Conservation (phyloP, 2,888 invertebrate genomes). For the Drepanosiphum platanoidis region DNA sequence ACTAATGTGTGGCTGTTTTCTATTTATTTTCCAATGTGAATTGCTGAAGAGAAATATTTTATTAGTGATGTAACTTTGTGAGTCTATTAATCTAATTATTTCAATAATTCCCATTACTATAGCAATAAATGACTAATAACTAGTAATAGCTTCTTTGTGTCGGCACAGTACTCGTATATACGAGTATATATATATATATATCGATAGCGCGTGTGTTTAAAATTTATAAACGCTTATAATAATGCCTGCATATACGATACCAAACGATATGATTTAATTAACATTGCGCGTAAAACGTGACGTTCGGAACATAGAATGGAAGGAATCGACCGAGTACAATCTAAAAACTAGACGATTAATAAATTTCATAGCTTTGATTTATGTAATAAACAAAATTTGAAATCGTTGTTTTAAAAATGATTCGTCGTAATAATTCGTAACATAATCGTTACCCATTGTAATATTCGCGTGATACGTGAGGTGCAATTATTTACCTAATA, state of each 20-base stretch:
- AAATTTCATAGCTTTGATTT: too few relatives aligned
- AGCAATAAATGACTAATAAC: background rate
- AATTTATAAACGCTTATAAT: background rate
- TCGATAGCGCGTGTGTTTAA: background rate
- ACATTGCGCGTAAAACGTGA: conserved; percentile 12
- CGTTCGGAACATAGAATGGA: background rate
- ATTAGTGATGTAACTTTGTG: background rate
- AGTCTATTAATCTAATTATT: background rate
- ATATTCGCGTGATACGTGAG: background rate
- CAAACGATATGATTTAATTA: background rate
- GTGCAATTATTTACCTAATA: background rate
- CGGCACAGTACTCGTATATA: background rate
- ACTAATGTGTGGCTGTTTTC: too few relatives aligned
- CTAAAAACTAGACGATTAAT: background rate
- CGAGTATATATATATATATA: background rate
- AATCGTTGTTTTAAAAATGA: background rate
- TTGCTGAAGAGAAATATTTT: background rate
- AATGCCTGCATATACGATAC: too few relatives aligned
- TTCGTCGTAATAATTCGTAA: background rate
- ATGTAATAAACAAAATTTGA: background rate
- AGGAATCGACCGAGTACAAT: background rate
- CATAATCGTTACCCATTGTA: background rate
- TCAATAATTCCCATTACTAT: background rate
- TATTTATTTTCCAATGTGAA: background rate
- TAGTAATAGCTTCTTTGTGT: background rate